phyloP scores from a whole-genome alignment of 2,113 vertebrate genomes.

The Syrmaticus mikado region DNA sequence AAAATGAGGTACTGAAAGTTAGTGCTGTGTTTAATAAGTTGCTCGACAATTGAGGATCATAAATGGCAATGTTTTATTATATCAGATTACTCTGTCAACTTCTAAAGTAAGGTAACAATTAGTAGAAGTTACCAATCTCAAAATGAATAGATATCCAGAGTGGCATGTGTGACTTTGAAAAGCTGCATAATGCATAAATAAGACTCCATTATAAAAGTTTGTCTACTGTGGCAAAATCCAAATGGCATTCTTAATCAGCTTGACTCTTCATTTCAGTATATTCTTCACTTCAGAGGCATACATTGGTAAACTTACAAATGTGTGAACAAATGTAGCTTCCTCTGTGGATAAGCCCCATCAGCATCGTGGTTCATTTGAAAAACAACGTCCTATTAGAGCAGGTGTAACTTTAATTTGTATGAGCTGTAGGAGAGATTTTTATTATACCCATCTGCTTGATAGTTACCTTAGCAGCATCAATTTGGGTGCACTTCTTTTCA shows the following conservation, averaged over 20 bases:
- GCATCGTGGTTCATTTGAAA: not conserved
- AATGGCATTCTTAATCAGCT: not conserved
- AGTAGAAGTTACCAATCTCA: not conserved
- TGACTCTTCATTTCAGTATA: not conserved
- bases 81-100: not conserved
- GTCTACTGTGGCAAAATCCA: not conserved
- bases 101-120: not conserved
- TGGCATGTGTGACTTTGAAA: not conserved
- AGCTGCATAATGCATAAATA: not conserved
- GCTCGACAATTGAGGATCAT: constrained; percentile 77
- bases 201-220: not conserved
- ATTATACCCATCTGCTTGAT: not conserved
- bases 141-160: not conserved
- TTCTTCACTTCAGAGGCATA: not conserved
- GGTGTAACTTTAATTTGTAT: not conserved
- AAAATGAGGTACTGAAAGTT: constrained; percentile 78
- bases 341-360: not conserved
- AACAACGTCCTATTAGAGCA: not conserved
- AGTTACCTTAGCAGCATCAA: not conserved
- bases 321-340: not conserved
- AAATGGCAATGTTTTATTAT: not conserved
- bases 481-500: not conserved
- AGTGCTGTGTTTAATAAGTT: constrained; percentile 79
- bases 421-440: not conserved
- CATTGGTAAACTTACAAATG: not conserved